Percentiles rank a stretch among this genome's conserved stretches.
Conservation (phyloP, 2,113 vertebrate species). For the Entomyzon cyanotis region DNA sequence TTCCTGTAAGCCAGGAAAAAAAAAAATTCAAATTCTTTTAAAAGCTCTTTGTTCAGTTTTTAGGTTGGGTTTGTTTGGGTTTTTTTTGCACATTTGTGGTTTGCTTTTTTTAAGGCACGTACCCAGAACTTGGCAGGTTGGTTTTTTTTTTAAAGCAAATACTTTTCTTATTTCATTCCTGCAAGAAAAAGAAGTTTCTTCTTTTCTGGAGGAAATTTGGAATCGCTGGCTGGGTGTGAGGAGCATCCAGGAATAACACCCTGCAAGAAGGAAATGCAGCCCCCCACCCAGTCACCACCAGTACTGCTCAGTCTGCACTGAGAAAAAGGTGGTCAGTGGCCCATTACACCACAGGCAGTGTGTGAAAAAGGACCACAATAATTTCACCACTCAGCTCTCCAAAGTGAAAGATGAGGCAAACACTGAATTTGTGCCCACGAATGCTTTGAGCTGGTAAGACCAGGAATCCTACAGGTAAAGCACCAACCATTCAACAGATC, state of each 20-base stretch:
- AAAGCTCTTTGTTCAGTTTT: not conserved
- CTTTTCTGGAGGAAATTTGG: not conserved
- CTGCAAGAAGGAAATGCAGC: not conserved
- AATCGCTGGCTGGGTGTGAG: not conserved
- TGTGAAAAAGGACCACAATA: not conserved
- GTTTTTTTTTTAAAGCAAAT: not conserved
- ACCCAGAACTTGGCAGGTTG: not conserved
- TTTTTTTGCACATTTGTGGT: not conserved
- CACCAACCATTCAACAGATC: not conserved
- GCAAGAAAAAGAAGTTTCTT: not conserved
- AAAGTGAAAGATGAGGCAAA: not conserved
- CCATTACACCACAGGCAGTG: not conserved
- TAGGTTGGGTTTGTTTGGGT: not conserved
- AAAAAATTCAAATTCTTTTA: not conserved
- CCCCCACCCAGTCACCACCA: not conserved
- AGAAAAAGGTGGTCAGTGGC: not conserved
- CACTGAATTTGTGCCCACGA: not conserved
- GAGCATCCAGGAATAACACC: not conserved
- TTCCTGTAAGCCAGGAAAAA: not conserved
- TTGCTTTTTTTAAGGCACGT: not conserved
- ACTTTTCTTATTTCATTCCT: not conserved
- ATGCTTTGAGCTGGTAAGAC: not conserved
- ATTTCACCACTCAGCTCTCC: not conserved
- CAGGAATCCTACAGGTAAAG: not conserved
- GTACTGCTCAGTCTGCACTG: not conserved